A percentile compares a stretch with the other conserved stretches of the same genome.
Conservation (phyloP, 2,888 invertebrate genomes). For the Callimorpha dominula region DNA sequence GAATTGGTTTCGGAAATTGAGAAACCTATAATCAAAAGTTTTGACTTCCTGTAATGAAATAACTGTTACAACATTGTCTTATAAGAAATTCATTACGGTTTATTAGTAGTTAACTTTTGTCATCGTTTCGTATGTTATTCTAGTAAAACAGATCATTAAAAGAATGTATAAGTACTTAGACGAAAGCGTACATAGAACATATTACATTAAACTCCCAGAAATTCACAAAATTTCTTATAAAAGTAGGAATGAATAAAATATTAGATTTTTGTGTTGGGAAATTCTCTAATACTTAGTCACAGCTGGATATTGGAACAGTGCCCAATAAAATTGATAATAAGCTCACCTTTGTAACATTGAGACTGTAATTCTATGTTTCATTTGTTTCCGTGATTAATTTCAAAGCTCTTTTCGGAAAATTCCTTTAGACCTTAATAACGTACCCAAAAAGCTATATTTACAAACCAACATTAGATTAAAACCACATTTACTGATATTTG, state of each 20-base stretch:
- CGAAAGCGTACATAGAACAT: neutral
- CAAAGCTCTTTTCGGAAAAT: neutral
- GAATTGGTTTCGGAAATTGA: neutral
- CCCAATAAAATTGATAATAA: conserved; percentile 24
- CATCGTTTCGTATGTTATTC: neutral
- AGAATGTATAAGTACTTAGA: neutral
- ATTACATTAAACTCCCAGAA: neutral
- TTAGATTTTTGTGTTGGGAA: conserved; percentile 5
- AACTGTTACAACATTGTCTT: neutral
- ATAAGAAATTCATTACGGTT: neutral
- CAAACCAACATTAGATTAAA: neutral
- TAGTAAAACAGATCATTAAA: neutral
- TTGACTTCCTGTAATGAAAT: neutral
- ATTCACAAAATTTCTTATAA: conserved; percentile 2
- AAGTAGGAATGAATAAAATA: conserved; percentile 7
- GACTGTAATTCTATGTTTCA: conserved; percentile 6
- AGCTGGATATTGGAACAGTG: conserved; percentile 5
- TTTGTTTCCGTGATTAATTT: conserved; percentile 4
- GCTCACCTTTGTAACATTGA: conserved; percentile 16
- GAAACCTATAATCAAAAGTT: neutral
- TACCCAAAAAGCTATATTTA: neutral
- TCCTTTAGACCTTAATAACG: neutral
- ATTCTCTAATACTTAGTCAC: conserved; percentile 13
- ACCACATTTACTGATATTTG: neutral
- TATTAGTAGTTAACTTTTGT: too few relatives aligned